Evolutionary conservation across 1,140 invertebrate genomes (phyloP), one percentile per base, ranked within the genome.

Genomic region (Cyclargus thomasi): DNA sequence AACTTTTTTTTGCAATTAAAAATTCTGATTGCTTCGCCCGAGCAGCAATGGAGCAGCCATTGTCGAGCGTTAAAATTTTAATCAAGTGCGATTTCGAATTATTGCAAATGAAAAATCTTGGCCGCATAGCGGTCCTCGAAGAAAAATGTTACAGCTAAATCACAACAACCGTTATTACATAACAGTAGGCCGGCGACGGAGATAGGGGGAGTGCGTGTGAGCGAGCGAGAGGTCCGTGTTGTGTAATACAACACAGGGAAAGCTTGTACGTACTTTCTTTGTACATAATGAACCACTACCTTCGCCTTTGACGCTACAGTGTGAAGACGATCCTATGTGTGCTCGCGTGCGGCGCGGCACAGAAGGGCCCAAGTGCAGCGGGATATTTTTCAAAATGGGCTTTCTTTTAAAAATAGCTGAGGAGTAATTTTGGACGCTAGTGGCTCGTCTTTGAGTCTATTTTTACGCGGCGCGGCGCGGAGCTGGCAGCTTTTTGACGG

Each of bases 81-180:
- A 72, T 72, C 63, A 71, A 64, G 67, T 69, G 53, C 70, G 39
- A 80, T 78, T 67, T 75, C 72, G 70, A 82, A 80, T 77, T 16
- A 55, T 59, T 75, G 72, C 70, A 71, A 74, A 75, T 76, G 71
- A 75, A 79, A 81, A 80, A 73, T 74, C 67, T 71, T 69, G 69
- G 67, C 69, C 67, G 75, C 69, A 70, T 85, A 83, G 79, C 81
- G 80, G 82, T 82, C 70, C 68, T 67, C 67, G 72, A 69, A 82
- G 82, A 86, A 87, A 88, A 90, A 88, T 87, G 82, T 85, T 87
- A 86, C 84, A 70, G 77, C 80, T 78, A 88, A 84, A 83, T 85
- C 81, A 83, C 79, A 88, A 85, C 81, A 79, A 86, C 85, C 83
- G 85, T 90, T 88, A 88, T 90, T 88, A 81, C 81, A 90, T 90